Base-by-base conservation (phyloP, 2,797 vertebrate genomes). In the Artibeus lituratus region DNA sequence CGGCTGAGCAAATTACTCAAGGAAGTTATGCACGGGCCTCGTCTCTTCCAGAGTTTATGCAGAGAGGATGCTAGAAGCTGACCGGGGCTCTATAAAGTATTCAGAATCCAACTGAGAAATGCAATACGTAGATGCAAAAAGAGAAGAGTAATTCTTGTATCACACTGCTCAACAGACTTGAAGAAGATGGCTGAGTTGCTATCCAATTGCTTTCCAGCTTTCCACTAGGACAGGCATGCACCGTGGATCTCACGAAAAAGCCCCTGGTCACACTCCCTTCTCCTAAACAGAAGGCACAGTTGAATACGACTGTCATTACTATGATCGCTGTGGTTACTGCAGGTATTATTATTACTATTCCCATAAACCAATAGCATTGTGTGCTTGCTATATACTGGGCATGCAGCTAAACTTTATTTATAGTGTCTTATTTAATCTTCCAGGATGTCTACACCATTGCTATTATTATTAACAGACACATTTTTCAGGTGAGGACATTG, bases 81-180 rank as follows among this genome's bases (percentile, higher is more conserved):
- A 69, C 15, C 0, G 0, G 19, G 26, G 29, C 12, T 37, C 82
- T 55, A 18, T 53, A 67, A 88, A 94, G 81, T 86, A 90, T 73
- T 82, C 42, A 37, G 80, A 69, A 93, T 82, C 85, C 87, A 70
- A 49, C 39, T 51, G 87, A 92, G 80, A 91, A 93, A 91, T 18
- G 74, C 9, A 15, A 69, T 37, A 89, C 87, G 78, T 78, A 81
- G 29, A 76, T 81, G 94, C 86, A 94, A 70, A 97, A 82, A 87
- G 70, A 84, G 74, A 35, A 89, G 8, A 76, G 95, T 44, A 88
- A 95, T 55, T 84, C 83, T 91, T 44, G 11, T 1, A n/a, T 49
- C 37, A 18, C 22, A 2, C 83, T 72, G 93, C 83, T 91, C 2
- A 0, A 16, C 44, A 83, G 94, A 37, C 44, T 89, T 84, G 35